Percentiles rank a stretch among this genome's conserved stretches.
phyloP scores from a whole-genome alignment of 2,113 vertebrate species.

The Eupsittula cactorum region DNA sequence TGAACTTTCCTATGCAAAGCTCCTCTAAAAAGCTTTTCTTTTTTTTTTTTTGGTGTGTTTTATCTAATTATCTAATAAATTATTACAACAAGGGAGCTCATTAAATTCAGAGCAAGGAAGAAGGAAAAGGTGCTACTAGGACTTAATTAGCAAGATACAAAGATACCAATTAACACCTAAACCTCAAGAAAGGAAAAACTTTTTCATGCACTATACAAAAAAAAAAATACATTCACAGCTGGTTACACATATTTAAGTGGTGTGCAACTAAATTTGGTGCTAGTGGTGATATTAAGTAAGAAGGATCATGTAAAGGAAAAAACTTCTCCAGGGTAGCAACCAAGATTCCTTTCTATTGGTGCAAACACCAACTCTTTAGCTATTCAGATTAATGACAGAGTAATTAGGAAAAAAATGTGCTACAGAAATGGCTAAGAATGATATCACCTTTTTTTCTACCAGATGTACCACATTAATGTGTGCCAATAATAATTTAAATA shows the following conservation, averaged over 20 bases:
- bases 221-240: conserved; percentile 76
- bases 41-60: conserved; percentile 57
- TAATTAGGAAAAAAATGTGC: conserved; percentile 3
- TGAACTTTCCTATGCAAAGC: conserved; percentile 9
- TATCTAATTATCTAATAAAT: conserved; percentile 79
- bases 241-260: conserved; percentile 71
- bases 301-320: conserved; percentile 12
- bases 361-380: conserved; percentile 6
- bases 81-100: conserved; percentile 78
- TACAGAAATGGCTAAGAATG: not conserved
- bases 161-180: conserved; percentile 88
- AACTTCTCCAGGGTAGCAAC: not conserved
- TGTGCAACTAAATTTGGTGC: conserved; percentile 57
- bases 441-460: conserved; percentile 8
- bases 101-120: conserved; percentile 79
- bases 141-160: conserved; percentile 85
- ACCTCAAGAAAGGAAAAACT: conserved; percentile 59
- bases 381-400: conserved; percentile 46
- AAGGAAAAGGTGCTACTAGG: conserved; percentile 79
- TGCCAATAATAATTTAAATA: conserved; percentile 41
- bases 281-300: conserved; percentile 63
- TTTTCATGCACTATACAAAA: conserved; percentile 56
- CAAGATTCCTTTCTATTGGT: conserved; percentile 12
- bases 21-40: conserved; percentile 50
- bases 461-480: not conserved